phyloP scores from a whole-genome alignment of 2,113 vertebrate genomes.

The Hippocampus mohnikei region DNA sequence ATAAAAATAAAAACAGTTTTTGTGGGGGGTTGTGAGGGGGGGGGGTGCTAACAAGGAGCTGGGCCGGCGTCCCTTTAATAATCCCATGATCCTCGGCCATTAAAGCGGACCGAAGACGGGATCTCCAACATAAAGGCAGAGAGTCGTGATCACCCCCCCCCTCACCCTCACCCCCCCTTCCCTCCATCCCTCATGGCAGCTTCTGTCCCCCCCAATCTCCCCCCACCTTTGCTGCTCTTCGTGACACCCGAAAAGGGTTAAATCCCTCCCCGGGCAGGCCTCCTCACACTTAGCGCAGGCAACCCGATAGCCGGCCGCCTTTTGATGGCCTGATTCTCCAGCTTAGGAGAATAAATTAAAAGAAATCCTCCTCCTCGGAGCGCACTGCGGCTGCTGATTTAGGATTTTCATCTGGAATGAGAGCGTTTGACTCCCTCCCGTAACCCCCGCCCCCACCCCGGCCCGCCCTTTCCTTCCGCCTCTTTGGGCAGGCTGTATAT shows the following conservation, averaged over 20 bases:
- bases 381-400: slow-evolving; percentile 84
- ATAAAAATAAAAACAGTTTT: background rate
- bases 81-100: background rate
- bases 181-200: background rate
- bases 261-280: slow-evolving; percentile 36
- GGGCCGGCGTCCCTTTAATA: background rate
- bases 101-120: background rate
- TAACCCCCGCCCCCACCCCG: slow-evolving; percentile 3
- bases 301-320: slow-evolving; percentile 80
- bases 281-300: slow-evolving; percentile 67
- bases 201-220: slow-evolving; percentile 9
- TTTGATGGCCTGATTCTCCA: slow-evolving; percentile 76
- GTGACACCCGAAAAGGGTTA: slow-evolving; percentile 55
- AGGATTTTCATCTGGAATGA: slow-evolving; percentile 83
- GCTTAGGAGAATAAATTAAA: slow-evolving; percentile 94
- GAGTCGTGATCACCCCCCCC: slow-evolving; percentile 9
- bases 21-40: background rate
- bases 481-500: slow-evolving; percentile 26
- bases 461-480: slow-evolving; percentile 1
- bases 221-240: slow-evolving; percentile 12
- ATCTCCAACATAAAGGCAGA: too few relatives aligned
- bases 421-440: slow-evolving; percentile 74
- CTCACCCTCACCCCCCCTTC: too few relatives aligned
- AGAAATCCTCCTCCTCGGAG: slow-evolving; percentile 75
- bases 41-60: background rate